phyloP scores from a whole-genome alignment of 2,113 vertebrate genomes.

The Dolichallabes microphthalmus region DNA sequence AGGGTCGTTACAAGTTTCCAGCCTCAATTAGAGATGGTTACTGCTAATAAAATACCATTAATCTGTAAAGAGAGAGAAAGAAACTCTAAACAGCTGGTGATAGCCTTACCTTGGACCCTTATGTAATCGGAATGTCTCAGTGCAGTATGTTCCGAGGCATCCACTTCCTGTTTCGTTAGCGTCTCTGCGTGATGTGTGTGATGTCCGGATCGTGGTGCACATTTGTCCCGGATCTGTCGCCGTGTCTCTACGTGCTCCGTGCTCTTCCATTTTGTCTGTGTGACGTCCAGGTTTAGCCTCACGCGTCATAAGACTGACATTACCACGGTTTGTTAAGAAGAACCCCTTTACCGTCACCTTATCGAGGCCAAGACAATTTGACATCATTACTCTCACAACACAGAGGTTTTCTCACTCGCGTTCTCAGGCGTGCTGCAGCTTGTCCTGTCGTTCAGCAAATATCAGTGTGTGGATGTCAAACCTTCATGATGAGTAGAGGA shows the following conservation, averaged over 20 bases:
- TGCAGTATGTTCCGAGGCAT: not conserved
- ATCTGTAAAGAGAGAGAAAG: not conserved
- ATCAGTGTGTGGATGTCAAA: too few species aligned
- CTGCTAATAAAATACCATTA: not conserved
- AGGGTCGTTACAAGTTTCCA: not conserved
- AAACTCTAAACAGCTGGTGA: not conserved
- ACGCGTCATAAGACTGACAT: not conserved
- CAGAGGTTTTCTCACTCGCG: not conserved
- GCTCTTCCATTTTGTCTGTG: constrained; percentile 38
- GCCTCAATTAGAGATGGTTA: not conserved
- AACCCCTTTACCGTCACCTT: not conserved
- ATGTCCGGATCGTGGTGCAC: not conserved
- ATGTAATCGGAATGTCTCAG: not conserved
- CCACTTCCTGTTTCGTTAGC: not conserved
- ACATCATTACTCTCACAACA: too few species aligned
- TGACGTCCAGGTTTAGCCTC: constrained; percentile 41
- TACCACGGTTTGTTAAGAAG: not conserved
- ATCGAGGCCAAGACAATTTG: too few species aligned
- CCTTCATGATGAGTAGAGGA: not conserved
- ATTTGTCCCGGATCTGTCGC: constrained; percentile 47
- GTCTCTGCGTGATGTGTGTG: constrained; percentile 18
- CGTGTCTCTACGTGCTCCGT: constrained; percentile 15
- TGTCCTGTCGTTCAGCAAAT: not conserved
- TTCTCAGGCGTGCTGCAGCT: not conserved
- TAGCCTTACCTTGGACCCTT: not conserved